These are phyloP conservation scores for Ptilorrhoa leucosticta DNA, from an alignment of 2,113 vertebrate genomes.

Conservation along the genomic window DNA sequence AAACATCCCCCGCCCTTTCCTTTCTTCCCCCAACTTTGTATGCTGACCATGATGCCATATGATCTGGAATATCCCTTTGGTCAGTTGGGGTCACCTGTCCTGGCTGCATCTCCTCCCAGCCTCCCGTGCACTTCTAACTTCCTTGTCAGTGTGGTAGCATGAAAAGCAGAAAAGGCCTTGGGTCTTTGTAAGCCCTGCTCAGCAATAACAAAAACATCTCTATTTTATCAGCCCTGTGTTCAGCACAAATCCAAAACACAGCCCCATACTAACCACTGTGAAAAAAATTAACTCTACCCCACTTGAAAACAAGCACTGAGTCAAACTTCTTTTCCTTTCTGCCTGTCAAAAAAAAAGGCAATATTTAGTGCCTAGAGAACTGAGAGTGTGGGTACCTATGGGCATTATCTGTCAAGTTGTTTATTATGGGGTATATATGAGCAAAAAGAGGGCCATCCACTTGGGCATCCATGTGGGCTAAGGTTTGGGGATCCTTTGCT, in stretches of 20 bases:
- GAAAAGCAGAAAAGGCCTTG: neutral
- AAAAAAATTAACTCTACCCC: neutral
- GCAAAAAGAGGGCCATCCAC: neutral
- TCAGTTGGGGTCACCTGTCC: accelerated
- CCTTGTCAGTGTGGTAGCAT: accelerated
- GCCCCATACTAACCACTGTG: neutral
- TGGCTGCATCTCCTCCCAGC: too few species aligned
- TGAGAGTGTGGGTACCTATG: neutral
- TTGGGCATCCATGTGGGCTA: neutral
- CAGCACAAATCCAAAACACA: neutral
- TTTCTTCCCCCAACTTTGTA: neutral
- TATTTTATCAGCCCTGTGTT: neutral
- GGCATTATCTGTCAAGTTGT: neutral
- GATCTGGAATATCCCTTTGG: neutral
- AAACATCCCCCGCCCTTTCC: neutral
- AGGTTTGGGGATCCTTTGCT: neutral
- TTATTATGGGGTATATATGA: neutral
- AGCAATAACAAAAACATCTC: neutral
- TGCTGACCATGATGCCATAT: neutral
- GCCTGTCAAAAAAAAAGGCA: neutral
- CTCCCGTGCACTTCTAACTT: too few species aligned
- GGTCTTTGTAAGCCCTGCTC: neutral
- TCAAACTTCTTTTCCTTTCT: neutral
- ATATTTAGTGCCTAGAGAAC: neutral
- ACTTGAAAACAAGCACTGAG: neutral